Base-by-base conservation (phyloP, 1,140 invertebrate genomes). In the Nomia melanderi region DNA sequence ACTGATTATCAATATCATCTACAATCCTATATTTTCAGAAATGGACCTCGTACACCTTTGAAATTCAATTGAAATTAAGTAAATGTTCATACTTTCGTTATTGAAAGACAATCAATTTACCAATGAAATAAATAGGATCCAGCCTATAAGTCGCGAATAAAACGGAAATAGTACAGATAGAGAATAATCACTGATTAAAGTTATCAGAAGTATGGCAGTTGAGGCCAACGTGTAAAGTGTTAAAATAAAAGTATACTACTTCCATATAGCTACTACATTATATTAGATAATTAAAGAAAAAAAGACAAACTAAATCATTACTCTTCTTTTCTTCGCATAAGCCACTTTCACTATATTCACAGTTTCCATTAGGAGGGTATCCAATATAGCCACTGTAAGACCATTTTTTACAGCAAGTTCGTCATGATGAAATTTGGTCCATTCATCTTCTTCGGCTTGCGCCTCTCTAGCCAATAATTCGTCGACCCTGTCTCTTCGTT, bases 401-500 rank as follows among this genome's bases (percentile, higher is more conserved):
- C 95, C 93, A 84, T 95, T 94, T 87, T 96, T 96, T 5, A 96
- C 94, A 12, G 93, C 92, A 2, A 94, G 86, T 86, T 96, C 95
- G 85, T 96, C 95, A 27, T 94, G 91, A 85, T 95, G 94, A 86
- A 95, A 96, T 84, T 95, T 95, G 0, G 95, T 94, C 95, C 96
- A 96, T 62, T 94, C 93, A 7, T 93, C 90, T 88, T 96, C 96
- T 84, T 96, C 95, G 36, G 94, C 94, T 73, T 95, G 94, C 23
- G 95, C 93, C 88, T 96, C 96, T 54, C 94, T 89, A 2, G 96
- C 94, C 41, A 96, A 88, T 56, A 96, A 90, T 81, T 95, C 94
- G 88, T 96, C 96, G 0, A 96, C 95, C 73, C 94, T 93, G 83
- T 96, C 95, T 44, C 95, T 91, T 83, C 95, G 94, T 88, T 96